Evolutionary conservation across 2,888 invertebrate genomes (phyloP), one percentile per base, ranked within the genome.

Genomic region (Eilema caniola): DNA sequence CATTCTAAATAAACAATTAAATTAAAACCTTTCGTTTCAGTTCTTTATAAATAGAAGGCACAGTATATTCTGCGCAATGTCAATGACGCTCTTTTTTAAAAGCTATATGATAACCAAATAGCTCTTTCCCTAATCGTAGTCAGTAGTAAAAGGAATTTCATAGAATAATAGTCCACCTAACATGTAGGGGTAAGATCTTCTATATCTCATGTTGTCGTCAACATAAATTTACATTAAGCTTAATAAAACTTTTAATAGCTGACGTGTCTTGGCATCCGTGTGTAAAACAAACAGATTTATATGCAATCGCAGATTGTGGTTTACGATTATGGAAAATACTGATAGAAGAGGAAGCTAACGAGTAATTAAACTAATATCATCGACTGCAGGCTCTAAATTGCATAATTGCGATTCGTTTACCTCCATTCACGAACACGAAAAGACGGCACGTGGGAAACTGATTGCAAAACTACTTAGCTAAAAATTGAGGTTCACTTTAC

Each of bases 241-340:
- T 73, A 76, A 77, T 76, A 75, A 77, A 76, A 79, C 70, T 71
- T 77, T 80, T 80, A 73, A 80, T 81, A 76, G 84, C 77, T 83
- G 70, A 74, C 69, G 63, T 76, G 79, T 75, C 82, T 78, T 61
- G 12, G 70, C 16, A 72, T 25, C 89, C 70, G 89, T 91, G 84
- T 92, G 91, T 92, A 81, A 74, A 72, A 79, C 70, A 85, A 85
- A 85, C 85, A 85, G 87, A 90, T 91, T 89, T 91, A 91, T 89
- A 87, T 87, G 79, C 85, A 87, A 89, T 86, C 83, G 88, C 86
- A 90, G 89, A 92, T 93, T 93, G 88, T 87, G 89, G 85, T 93
- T 93, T 93, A 93, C 92, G 93, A 92, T 93, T 91, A 91, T 92
- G 82, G 91, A 84, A 82, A 84, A 87, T 81, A 78, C 88, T 88